phyloP scores from a whole-genome alignment of 2,797 vertebrate species.

The Antennarius maculatus region DNA sequence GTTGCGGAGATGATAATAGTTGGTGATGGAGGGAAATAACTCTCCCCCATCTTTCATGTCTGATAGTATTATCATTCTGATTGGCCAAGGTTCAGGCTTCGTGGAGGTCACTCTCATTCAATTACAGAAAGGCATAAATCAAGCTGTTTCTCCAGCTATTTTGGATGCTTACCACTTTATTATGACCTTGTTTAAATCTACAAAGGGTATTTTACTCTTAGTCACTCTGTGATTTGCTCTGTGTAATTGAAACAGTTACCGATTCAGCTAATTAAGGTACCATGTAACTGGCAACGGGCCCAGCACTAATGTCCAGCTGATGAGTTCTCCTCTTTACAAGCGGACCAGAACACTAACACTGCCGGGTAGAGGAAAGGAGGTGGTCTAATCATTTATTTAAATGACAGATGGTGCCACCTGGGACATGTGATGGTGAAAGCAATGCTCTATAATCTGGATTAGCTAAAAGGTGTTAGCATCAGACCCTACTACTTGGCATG shows the following conservation, averaged over 20 bases:
- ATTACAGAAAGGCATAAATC: slow-evolving; percentile 73
- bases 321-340: no score
- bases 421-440: no score
- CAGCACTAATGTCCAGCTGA: no score
- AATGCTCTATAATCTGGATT: no score
- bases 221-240: slow-evolving; percentile 30
- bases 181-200: slow-evolving; percentile 73
- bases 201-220: slow-evolving; percentile 52
- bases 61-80: slow-evolving; percentile 51
- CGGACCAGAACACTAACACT: no score
- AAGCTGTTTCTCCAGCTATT: slow-evolving; percentile 50
- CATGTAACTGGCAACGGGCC: slow-evolving; percentile 57
- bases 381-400: no score
- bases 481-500: no score
- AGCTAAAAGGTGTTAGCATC: no score
- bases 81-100: slow-evolving; percentile 42
- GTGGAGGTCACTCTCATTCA: slow-evolving; percentile 67
- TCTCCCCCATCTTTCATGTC: slow-evolving; percentile 33
- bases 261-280: slow-evolving; percentile 68
- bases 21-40: slow-evolving; percentile 58
- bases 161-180: slow-evolving; percentile 66
- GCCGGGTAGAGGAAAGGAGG: no score
- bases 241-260: slow-evolving; percentile 64
- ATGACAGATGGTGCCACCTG: no score
- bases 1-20: slow-evolving; percentile 45